Percentiles rank a stretch among this genome's conserved stretches.
These are phyloP conservation scores for Eristalis arbustorum DNA, from an alignment of 2,888 invertebrate species.

Conservation along the genomic window DNA sequence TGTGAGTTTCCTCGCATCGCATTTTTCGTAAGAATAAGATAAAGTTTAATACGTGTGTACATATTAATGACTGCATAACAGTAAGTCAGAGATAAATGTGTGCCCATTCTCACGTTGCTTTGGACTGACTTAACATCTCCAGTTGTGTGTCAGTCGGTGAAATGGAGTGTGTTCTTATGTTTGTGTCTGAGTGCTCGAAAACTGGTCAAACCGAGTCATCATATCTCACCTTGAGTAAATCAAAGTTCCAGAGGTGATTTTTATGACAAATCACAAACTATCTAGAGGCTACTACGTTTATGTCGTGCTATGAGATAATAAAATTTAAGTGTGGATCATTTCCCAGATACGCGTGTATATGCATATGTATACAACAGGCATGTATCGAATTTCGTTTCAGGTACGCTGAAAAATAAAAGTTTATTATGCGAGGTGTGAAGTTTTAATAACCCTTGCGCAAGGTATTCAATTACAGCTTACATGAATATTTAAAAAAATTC, in stretches of 20 bases:
- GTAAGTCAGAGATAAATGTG: constrained; percentile 7
- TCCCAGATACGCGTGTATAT: background rate
- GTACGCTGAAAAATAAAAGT: background rate
- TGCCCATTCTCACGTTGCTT: constrained; percentile 13
- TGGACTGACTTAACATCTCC: background rate
- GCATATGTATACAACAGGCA: background rate
- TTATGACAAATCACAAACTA: constrained; percentile 16
- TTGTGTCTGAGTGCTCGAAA: background rate
- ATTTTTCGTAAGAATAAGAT: background rate
- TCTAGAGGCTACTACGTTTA: constrained; percentile 21
- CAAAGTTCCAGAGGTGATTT: constrained; percentile 25
- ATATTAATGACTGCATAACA: constrained; percentile 13
- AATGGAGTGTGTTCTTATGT: background rate
- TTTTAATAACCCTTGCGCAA: constrained; percentile 5
- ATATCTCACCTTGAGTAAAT: constrained; percentile 11
- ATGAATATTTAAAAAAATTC: background rate
- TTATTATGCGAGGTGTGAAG: constrained; percentile 1
- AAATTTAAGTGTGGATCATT: constrained; percentile 14
- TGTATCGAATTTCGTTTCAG: background rate
- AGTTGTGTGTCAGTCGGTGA: background rate
- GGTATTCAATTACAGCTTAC: background rate
- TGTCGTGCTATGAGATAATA: constrained; percentile 23
- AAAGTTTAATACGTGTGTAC: background rate
- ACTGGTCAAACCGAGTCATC: background rate
- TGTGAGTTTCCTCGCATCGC: background rate